Conservation (phyloP, 2,113 vertebrate species). For the Nicator chloris region DNA sequence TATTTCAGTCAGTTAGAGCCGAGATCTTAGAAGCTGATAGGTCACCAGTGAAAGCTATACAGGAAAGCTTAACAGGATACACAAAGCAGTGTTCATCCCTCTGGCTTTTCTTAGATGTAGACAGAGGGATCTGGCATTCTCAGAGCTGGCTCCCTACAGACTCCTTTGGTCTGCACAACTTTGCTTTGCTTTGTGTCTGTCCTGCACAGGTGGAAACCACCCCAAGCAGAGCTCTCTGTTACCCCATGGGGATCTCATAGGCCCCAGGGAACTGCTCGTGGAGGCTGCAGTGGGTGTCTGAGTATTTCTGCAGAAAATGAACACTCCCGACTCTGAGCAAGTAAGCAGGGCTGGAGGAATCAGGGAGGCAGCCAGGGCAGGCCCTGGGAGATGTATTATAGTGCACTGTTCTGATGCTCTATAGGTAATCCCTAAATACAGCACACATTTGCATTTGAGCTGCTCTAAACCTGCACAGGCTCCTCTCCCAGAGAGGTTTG, state of each 20-base stretch:
- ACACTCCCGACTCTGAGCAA: neutral
- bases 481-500: neutral
- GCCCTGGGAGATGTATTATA: neutral
- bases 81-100: neutral
- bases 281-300: neutral
- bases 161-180: neutral
- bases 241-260: rapidly evolving
- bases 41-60: neutral
- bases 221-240: neutral
- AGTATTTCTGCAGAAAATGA: neutral
- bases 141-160: neutral
- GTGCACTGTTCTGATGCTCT: neutral
- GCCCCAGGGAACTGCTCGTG: rapidly evolving
- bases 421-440: neutral
- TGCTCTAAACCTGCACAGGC: neutral
- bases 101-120: neutral
- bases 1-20: neutral
- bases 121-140: neutral
- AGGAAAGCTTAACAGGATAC: neutral
- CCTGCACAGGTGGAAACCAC: neutral
- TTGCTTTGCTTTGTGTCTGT: neutral
- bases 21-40: neutral
- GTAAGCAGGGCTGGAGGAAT: neutral
- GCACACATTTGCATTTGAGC: neutral
- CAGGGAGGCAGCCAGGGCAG: neutral